These are phyloP conservation scores for Andrena praecox DNA, from an alignment of 2,888 invertebrate species.

Conservation along the genomic window DNA sequence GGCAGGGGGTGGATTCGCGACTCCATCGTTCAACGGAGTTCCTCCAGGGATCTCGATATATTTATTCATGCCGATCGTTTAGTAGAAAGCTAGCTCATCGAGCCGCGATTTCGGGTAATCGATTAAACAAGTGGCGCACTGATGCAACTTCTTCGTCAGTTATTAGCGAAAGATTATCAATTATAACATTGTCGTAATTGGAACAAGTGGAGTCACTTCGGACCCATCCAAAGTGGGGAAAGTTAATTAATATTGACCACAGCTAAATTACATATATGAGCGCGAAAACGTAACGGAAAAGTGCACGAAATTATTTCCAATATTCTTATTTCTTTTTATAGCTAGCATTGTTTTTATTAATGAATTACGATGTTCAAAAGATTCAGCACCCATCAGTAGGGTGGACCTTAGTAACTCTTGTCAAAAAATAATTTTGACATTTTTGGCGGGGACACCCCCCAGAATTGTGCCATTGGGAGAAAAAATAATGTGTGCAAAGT, in stretches of 20 bases:
- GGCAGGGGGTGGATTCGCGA: background rate
- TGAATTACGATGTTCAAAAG: background rate
- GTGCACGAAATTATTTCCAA: too few species aligned
- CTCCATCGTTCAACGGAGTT: background rate
- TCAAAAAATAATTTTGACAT: too few species aligned
- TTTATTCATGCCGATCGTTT: background rate
- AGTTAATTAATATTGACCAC: slow-evolving; percentile 29
- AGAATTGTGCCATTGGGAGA: too few species aligned
- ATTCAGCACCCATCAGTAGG: background rate
- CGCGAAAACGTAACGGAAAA: background rate
- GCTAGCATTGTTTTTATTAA: background rate
- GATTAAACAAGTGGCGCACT: slow-evolving; percentile 1
- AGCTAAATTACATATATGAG: background rate
- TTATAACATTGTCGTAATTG: slow-evolving; percentile 13
- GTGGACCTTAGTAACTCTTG: too few species aligned
- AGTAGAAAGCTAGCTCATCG: background rate
- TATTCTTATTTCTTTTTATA: background rate
- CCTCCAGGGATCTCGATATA: background rate
- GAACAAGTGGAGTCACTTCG: background rate
- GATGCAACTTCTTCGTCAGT: background rate
- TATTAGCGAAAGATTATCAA: slow-evolving; percentile 2
- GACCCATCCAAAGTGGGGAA: background rate
- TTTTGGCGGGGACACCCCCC: too few species aligned
- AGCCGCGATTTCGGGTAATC: background rate
- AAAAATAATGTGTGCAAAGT: too few species aligned